phyloP scores from a whole-genome alignment of 2,888 invertebrate genomes.

The Antitype chi region DNA sequence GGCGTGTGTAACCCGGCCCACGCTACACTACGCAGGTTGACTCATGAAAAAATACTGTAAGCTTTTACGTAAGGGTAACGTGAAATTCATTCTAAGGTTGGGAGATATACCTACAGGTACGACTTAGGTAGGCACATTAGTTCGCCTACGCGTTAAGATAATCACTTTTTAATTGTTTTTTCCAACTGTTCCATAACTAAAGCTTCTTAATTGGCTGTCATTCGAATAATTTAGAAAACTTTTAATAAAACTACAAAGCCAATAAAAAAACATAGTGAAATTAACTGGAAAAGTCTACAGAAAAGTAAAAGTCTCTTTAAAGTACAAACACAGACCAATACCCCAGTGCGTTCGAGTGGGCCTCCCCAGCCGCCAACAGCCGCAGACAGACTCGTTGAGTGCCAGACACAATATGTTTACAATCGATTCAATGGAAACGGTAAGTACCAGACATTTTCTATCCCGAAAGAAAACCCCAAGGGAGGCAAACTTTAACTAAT shows the following conservation, averaged over 20 bases:
- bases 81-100: background rate
- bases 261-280: no score
- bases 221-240: no score
- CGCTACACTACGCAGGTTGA: background rate
- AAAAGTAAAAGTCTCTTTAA: constrained; percentile 14
- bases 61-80: constrained; percentile 1
- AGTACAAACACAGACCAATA: constrained; percentile 9
- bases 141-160: no score
- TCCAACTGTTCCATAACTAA: background rate
- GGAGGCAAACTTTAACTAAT: background rate
- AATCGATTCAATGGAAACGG: constrained; percentile 16
- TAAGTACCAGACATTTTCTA: background rate
- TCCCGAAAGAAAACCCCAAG: background rate
- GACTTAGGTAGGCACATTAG: background rate
- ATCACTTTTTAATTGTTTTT: background rate
- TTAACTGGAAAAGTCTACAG: no score
- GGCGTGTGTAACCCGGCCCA: constrained; percentile 21
- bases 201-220: no score
- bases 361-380: background rate
- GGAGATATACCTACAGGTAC: background rate
- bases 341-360: constrained; percentile 12
- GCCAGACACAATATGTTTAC: constrained; percentile 37
- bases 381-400: background rate
- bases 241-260: no score
- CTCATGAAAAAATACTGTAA: constrained; percentile 29